phyloP scores from a whole-genome alignment of 37 sponge, comb jelly and placozoan genomes.

The Oscarella lobularis region DNA sequence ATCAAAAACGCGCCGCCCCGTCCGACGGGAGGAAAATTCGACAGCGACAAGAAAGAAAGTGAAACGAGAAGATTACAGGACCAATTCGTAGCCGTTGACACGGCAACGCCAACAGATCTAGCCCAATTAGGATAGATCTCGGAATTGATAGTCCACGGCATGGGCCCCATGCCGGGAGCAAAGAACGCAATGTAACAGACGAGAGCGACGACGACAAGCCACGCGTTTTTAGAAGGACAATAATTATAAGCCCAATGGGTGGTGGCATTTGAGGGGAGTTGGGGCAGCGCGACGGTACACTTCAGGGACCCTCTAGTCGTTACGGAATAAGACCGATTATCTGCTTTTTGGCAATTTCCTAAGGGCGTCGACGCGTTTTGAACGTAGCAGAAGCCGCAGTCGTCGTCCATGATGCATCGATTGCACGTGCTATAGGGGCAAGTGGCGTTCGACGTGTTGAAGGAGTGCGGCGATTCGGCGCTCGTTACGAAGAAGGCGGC shows the following conservation, averaged over 20 bases:
- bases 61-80: constrained; percentile 67
- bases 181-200: constrained; percentile 80
- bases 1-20: constrained; percentile 52
- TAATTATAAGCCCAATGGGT: constrained; percentile 11
- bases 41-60: constrained; percentile 65
- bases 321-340: too few species aligned
- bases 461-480: not conserved
- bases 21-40: constrained; percentile 18
- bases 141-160: constrained; percentile 90
- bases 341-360: not conserved
- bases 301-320: not conserved
- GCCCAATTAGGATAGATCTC: constrained; percentile 99
- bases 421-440: constrained; percentile 38
- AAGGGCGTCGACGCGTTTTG: not conserved
- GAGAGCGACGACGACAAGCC: constrained; percentile 46
- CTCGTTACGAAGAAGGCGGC: constrained; percentile 25
- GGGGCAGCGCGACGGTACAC: not conserved
- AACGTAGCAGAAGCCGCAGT: constrained; percentile 67
- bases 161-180: constrained; percentile 90
- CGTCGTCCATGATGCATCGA: constrained; percentile 49
- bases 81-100: constrained; percentile 81
- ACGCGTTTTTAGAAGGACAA: constrained; percentile 23
- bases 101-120: constrained; percentile 45
- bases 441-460: constrained; percentile 3
- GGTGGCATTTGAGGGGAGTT: not conserved